Percentiles rank a stretch among this genome's conserved stretches.
Evolutionary conservation across 2,113 vertebrate species (phyloP).

Genomic region (Tenrec ecaudatus): DNA sequence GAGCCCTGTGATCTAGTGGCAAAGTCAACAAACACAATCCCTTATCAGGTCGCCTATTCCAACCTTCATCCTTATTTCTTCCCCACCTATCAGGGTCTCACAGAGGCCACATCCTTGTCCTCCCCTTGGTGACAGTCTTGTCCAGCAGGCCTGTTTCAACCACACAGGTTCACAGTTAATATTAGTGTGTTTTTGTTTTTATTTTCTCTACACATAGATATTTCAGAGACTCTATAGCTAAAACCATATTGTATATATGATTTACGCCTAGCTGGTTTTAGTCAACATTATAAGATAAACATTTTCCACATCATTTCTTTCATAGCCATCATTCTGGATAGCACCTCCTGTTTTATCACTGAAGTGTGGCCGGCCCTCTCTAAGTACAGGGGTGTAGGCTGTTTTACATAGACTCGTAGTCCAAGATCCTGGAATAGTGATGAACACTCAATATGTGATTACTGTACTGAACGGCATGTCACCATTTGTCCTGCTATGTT

Average conservation of each 20-base stretch:
- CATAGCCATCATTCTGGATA: conserved; percentile 24
- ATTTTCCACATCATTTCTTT: conserved; percentile 23
- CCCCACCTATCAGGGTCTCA: too few species aligned
- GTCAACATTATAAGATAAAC: background rate
- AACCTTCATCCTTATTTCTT: too few species aligned
- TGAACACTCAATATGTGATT: background rate
- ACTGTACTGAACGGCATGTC: background rate
- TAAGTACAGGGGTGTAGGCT: background rate
- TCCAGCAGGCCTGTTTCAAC: background rate
- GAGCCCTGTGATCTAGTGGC: too few species aligned
- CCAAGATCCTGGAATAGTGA: background rate
- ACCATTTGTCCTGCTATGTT: background rate
- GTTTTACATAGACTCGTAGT: background rate
- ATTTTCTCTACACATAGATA: background rate
- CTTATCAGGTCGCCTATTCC: too few species aligned
- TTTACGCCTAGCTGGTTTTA: background rate
- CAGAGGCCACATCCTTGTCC: too few species aligned
- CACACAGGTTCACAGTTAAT: conserved; percentile 19
- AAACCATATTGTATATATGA: conserved; percentile 11
- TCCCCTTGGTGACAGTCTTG: too few species aligned
- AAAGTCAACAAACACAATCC: too few species aligned
- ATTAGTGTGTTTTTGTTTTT: background rate
- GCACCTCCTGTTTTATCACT: conserved; percentile 1
- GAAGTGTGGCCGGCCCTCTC: background rate
- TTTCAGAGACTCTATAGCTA: background rate